Base-by-base conservation (phyloP, 2,797 vertebrate genomes). In the Typhlichthys subterraneus region DNA sequence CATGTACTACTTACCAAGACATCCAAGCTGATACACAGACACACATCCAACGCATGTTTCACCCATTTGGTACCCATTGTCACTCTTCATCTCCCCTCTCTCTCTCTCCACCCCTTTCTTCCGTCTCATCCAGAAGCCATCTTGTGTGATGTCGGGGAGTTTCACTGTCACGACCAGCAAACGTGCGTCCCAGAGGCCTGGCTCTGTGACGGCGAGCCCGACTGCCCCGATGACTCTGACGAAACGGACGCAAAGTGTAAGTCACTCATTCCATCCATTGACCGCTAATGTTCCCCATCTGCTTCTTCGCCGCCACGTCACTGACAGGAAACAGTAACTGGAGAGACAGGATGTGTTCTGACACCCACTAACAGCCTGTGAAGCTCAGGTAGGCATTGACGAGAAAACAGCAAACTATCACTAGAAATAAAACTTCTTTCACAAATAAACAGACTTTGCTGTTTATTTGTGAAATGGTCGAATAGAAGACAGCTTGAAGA, bases 131-230 rank as follows among this genome's bases (percentile, higher is more conserved):
- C 92, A 97, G 96, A 94, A 19, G 86, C 83, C 75, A 93, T 93
- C 69, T 75, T 93, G 67, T 98, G 96, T 90, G 96, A 96, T 57
- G 70, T 91, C 64, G 95, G 95, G 66, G 95, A 98, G 88, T 97
- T 96, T 95, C 94, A 94, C 83, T 99, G 96, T 89, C 91, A 72
- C 42, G 93, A 96, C 85, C 59, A 75, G 0, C 53, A 87, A 78
- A 95, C 93, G 81, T 99, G 96, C 85, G 81, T 98, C 62, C 95
- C 95, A 14, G 91, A 94, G 78, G 93, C 87, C 76, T 97, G 97
- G 96, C 92, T 97, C 59, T 98, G 96, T 78, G 96, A 98, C 11
- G 95, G 95, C 45, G 96, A 98, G 83, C 92, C 94, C 0, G 95
- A 97, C 80, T 98, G 96, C 71, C 96, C 95, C 0, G 95, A 97